Evolutionary conservation across 2,113 vertebrate species (phyloP), one percentile per base, ranked within the genome.

Genomic region (Cercocebus atys): DNA sequence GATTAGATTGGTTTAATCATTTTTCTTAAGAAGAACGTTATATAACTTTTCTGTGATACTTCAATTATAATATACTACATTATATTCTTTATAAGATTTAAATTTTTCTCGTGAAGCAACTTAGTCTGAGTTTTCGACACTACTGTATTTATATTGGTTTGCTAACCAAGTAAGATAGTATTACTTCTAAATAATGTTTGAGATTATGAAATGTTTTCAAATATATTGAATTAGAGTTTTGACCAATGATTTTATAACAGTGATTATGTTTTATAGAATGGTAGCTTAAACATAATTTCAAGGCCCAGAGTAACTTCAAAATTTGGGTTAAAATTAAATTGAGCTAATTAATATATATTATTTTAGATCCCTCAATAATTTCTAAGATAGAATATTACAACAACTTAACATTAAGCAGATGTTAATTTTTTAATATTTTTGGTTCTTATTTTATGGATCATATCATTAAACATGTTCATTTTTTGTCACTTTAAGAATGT

Each of bases 351-450:
- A 66, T 32, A 43, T 70, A 78, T n/a, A n/a, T 50, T 76, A 61
- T 68, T 94, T 97, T 89, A 64, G 64, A 38, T 83, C 78, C 22
- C 22, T 90, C 25, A 43, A 64, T 61, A 95, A 91, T 80, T 94
- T 40, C 32, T 87, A 61, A 87, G 32, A 47, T 52, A 66, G 75
- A 16, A 68, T 80, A 64, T n/a, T 68, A 18, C 64, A 87, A 43
- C 13, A 79, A 32, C 68, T 61, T 61, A 84, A 55, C 50, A 73
- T 4, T 72, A 78, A 86, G 17, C 14, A 55, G 70, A 72, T 76
- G 81, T 93, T 47, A 23, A 57, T 40, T 6, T 43, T 55, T 89
- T 35, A 43, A 1, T 93, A 38, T 61, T 76, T 84, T 90, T 16
- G 13, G 2, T 68, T 96, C 8, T 78, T 40, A 88, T 79, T 96